These are phyloP conservation scores for Rhagonycha fulva DNA, from an alignment of 2,888 invertebrate genomes.

Conservation along the genomic window DNA sequence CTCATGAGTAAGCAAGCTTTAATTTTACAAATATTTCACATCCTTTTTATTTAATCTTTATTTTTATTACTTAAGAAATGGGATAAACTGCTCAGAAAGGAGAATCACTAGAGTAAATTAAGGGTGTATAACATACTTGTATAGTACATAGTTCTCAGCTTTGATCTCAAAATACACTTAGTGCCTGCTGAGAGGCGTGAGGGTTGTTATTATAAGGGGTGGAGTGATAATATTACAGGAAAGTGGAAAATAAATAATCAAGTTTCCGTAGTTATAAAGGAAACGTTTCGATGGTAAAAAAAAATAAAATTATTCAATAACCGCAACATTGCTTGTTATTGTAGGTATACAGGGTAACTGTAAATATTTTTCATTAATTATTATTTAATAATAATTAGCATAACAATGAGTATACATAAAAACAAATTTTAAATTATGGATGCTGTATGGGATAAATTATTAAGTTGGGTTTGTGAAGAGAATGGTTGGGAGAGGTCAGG, in stretches of 20 bases:
- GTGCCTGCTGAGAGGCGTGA: constrained; percentile 51
- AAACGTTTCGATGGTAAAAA: background rate
- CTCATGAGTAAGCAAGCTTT: background rate
- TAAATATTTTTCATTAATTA: background rate
- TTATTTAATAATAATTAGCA: background rate
- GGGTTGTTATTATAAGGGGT: constrained; percentile 48
- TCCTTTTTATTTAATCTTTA: background rate
- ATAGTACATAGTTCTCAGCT: constrained; percentile 33
- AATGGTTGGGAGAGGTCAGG: constrained; percentile 39
- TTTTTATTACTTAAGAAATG: background rate
- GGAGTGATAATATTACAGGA: constrained; percentile 44
- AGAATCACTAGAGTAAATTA: constrained; percentile 21
- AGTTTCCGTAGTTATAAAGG: constrained; percentile 30
- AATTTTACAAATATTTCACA: background rate
- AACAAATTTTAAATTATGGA: constrained; percentile 24
- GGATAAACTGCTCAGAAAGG: background rate
- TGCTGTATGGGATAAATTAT: constrained; percentile 33
- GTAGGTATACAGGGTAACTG: background rate
- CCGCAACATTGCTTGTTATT: background rate
- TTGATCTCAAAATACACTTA: constrained; percentile 57
- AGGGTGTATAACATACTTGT: constrained; percentile 27
- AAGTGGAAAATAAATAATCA: constrained; percentile 48
- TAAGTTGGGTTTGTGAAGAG: constrained; percentile 32
- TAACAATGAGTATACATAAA: background rate
- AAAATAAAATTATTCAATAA: constrained; percentile 1